phyloP scores from a whole-genome alignment of 2,113 vertebrate genomes.

The Vombatus ursinus region DNA sequence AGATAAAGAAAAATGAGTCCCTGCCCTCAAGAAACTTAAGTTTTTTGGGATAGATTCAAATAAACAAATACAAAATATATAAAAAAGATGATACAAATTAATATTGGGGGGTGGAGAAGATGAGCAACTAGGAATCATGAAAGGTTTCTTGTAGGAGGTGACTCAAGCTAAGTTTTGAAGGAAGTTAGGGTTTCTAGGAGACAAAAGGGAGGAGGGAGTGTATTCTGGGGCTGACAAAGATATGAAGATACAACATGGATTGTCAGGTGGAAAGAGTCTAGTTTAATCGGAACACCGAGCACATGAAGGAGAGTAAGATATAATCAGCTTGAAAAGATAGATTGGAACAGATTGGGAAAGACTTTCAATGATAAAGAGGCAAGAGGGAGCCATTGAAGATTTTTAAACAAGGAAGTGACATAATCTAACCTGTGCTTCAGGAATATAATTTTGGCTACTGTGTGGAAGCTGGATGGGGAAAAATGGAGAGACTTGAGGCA shows the following conservation, averaged over 20 bases:
- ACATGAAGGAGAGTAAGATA: neutral
- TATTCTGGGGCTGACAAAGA: neutral
- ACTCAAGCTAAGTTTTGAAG: neutral
- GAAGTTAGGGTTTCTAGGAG: neutral
- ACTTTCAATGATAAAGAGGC: neutral
- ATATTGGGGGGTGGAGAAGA: neutral
- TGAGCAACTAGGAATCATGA: neutral
- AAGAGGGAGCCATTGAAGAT: neutral
- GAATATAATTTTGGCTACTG: neutral
- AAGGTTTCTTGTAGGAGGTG: neutral
- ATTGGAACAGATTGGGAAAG: neutral
- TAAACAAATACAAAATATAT: neutral
- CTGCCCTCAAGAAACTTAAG: neutral
- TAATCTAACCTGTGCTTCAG: neutral
- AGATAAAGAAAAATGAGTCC: neutral
- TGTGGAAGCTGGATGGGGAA: neutral
- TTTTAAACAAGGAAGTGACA: neutral
- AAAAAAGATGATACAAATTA: neutral
- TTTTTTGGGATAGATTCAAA: neutral
- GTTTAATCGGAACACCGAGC: neutral
- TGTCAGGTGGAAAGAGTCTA: neutral
- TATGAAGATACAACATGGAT: neutral
- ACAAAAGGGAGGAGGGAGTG: neutral
- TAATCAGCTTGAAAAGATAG: neutral
- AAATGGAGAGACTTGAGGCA: neutral